These are phyloP conservation scores for Oophaga sylvatica DNA, from an alignment of 2,797 vertebrate genomes.

Conservation along the genomic window DNA sequence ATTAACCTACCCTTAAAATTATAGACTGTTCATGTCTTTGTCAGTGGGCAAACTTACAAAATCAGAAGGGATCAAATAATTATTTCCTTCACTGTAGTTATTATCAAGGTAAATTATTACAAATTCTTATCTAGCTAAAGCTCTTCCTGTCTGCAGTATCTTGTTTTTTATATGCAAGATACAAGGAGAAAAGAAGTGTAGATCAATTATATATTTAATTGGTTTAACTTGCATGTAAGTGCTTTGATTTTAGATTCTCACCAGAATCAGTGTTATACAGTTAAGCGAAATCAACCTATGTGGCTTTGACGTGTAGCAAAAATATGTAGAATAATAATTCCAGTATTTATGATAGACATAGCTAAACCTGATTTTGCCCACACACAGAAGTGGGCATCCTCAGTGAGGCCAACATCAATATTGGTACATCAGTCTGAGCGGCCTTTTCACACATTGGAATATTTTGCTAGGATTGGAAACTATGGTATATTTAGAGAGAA, in stretches of 20 bases:
- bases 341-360: background rate
- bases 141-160: background rate
- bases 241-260: background rate
- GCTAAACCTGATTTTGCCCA: background rate
- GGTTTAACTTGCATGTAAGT: background rate
- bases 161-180: background rate
- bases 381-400: background rate
- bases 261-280: background rate
- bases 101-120: slow-evolving; percentile 26
- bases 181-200: background rate
- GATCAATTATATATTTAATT: background rate
- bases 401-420: slow-evolving; percentile 1
- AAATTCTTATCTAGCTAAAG: slow-evolving; percentile 23
- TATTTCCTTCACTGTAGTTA: background rate
- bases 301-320: background rate
- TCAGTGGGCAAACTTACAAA: no score
- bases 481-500: background rate
- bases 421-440: background rate
- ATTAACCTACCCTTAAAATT: no score
- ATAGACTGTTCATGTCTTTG: no score
- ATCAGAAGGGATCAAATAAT: no score
- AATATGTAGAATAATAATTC: background rate
- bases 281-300: background rate
- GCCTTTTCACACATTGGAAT: background rate
- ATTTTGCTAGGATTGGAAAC: background rate